phyloP scores from a whole-genome alignment of 35 echinoderm and acorn worm species.

The Heliocidaris erythrogramma region DNA sequence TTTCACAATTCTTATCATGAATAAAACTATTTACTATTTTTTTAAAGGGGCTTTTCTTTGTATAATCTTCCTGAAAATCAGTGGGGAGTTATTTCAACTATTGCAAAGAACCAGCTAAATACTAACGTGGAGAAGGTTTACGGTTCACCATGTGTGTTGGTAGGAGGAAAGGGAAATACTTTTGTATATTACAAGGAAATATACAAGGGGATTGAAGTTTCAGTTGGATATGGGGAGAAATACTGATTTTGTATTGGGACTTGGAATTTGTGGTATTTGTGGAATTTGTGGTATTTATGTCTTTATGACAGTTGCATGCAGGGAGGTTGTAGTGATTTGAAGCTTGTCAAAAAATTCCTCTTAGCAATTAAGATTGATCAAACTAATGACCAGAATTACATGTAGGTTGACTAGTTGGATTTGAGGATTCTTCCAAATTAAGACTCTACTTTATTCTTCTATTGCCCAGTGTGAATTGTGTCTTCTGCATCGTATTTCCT shows the following conservation, averaged over 20 bases:
- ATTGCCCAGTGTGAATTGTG: not conserved
- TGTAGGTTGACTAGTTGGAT: not conserved
- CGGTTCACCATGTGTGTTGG: no score
- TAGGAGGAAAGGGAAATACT: no score
- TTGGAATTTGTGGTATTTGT: not conserved
- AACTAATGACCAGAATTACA: constrained; percentile 18
- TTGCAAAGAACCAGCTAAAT: not conserved
- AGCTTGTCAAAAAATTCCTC: not conserved
- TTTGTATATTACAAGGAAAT: not conserved
- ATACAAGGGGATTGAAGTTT: not conserved
- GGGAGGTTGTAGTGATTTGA: not conserved
- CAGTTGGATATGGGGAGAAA: not conserved
- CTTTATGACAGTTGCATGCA: not conserved
- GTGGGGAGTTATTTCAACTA: not conserved
- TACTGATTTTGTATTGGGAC: not conserved
- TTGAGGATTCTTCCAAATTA: not conserved
- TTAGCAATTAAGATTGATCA: not conserved
- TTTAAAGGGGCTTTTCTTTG: no score
- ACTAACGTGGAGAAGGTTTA: no score
- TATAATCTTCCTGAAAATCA: not conserved
- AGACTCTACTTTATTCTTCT: not conserved
- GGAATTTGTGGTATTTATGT: not conserved
- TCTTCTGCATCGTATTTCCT: not conserved
- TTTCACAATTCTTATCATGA: no score
- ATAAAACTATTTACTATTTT: no score